Evolutionary conservation across 2,797 vertebrate genomes (phyloP).

Genomic region (Phataginus tricuspis): DNA sequence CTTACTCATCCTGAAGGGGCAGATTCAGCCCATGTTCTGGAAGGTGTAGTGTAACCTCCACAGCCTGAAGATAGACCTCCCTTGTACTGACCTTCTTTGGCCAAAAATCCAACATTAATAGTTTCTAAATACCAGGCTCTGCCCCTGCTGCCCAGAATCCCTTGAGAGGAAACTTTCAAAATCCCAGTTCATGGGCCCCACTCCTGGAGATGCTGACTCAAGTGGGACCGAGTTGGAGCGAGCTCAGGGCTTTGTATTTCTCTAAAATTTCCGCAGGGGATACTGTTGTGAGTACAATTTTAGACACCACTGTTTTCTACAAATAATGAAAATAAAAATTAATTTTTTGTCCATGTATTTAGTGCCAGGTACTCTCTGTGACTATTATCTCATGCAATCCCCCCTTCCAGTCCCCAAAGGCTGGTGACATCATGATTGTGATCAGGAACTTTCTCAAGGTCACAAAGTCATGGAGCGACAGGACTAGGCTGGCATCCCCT

Average conservation of each 20-base stretch:
- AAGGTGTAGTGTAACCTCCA: not conserved
- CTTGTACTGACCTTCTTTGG: not conserved
- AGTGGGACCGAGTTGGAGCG: not conserved
- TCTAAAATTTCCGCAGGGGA: not conserved
- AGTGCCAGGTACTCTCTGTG: not conserved
- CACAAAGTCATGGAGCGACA: not conserved
- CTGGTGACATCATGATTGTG: not conserved
- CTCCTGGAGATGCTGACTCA: not conserved
- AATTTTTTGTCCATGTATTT: not conserved
- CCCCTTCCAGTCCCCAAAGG: not conserved
- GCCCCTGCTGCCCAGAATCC: not conserved
- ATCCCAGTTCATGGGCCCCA: too few relatives aligned
- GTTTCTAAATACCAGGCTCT: not conserved
- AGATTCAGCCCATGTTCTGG: fast-evolving
- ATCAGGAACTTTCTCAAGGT: not conserved
- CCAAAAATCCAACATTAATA: too few relatives aligned
- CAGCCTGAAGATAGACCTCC: not conserved
- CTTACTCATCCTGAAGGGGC: not conserved
- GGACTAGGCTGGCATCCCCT: not conserved
- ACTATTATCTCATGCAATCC: not conserved
- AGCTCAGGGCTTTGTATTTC: not conserved
- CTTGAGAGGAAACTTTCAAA: not conserved
- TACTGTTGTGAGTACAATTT: not conserved
- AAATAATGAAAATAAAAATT: not conserved
- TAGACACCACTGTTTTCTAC: not conserved